Evolutionary conservation across 2,113 vertebrate genomes (phyloP).

Genomic region (Gymnorhina tibicen): DNA sequence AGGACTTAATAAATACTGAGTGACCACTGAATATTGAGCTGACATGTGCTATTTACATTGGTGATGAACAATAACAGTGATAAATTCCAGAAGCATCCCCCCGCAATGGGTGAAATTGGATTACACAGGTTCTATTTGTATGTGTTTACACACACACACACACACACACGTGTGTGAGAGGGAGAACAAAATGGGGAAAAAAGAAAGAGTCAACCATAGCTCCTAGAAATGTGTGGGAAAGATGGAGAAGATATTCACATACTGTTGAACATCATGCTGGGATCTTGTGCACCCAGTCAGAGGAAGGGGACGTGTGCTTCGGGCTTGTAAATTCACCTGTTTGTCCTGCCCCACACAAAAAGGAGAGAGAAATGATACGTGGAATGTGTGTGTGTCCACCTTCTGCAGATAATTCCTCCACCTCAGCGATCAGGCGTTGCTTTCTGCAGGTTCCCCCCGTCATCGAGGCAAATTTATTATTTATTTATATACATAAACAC

Average conservation of each 20-base stretch:
- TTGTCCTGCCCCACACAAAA: neutral
- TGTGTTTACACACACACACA: neutral
- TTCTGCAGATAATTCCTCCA: neutral
- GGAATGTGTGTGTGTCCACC: neutral
- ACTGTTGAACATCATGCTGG: accelerated
- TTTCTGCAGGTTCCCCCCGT: neutral
- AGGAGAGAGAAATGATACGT: neutral
- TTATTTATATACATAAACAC: neutral
- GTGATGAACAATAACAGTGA: slow-evolving; percentile 56
- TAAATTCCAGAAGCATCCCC: slow-evolving; percentile 70
- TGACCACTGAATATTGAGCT: slow-evolving; percentile 71
- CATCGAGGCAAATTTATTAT: neutral
- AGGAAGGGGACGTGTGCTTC: neutral
- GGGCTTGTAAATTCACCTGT: accelerated
- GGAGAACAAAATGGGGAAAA: neutral
- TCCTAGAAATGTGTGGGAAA: neutral
- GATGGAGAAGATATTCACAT: neutral
- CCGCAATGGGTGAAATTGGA: slow-evolving; percentile 20
- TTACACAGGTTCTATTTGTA: slow-evolving; percentile 35
- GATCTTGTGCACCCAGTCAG: neutral
- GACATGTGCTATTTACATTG: slow-evolving; percentile 66
- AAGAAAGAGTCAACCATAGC: accelerated
- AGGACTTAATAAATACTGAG: slow-evolving; percentile 77
- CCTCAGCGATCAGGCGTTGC: neutral
- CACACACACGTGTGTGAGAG: neutral